Base-by-base conservation (phyloP, 2,888 invertebrate species). In the Phengaris arion region DNA sequence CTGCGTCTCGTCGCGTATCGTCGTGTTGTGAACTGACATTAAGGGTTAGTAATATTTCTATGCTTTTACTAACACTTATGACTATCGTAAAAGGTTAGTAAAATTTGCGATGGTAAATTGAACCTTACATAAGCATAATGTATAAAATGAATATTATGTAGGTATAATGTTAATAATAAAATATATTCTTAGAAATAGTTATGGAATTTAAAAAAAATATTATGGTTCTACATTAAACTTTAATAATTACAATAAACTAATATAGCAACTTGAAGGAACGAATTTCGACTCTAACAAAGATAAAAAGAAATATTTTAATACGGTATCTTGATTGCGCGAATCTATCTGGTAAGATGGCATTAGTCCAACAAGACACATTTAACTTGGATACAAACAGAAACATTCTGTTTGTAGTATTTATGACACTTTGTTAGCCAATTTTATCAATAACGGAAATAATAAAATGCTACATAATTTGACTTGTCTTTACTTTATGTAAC, bases 361-460 rank as follows among this genome's bases (percentile, higher is more conserved):
- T 22, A 52, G 72, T 72, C 72, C 72, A 72, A 72, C 72, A 35
- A 22, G 13, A 51, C 72, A 72, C 72, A 72, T 52, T 48, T 52
- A 48, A 70, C 70, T 69, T 69, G 15, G 22, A 15, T 48, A 52
- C 51, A 72, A 72, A 52, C 52, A 72, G 54, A 72, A 72, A 52
- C 22, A 52, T 51, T 72, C 22, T 72, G 72, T 13, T 69, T 69
- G 48, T 69, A 52, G 35, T 72, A 52, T 52, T 72, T 35, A 54
- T 13, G 72, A 45, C 45, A 72, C 64, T 72, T 72, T 72, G 54
- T 72, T 52, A 72, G 72, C 22, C 72, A 72, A 72, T 72, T 72
- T 72, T 54, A 52, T 54, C 72, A 54, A 72, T 72, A 54, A 72
- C 72, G 72, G 72, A 72, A 72, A 35, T 48, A 72, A 72, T 72